These are phyloP conservation scores for Labroides dimidiatus DNA, from an alignment of 2,797 vertebrate species.

Conservation along the genomic window DNA sequence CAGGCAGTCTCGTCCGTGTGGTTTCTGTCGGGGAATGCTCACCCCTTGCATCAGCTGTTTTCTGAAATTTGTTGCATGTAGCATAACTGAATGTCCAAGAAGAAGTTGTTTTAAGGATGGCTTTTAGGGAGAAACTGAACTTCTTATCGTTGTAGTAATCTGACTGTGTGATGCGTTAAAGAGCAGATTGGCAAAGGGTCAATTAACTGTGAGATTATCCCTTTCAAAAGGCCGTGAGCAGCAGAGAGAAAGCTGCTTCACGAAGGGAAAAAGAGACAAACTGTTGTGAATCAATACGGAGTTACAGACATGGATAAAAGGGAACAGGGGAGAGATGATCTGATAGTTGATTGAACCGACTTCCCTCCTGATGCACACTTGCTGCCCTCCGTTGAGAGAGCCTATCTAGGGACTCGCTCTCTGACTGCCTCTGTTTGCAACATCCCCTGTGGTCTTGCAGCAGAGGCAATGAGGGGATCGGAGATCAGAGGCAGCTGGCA, in stretches of 20 bases:
- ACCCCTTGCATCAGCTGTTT: no score
- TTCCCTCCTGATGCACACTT: constrained; percentile 54
- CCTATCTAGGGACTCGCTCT: constrained; percentile 49
- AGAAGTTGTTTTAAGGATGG: constrained; percentile 1
- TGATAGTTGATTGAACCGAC: constrained; percentile 56
- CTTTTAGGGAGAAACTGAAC: background rate
- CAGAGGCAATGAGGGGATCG: constrained; percentile 43
- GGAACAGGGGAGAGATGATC: constrained; percentile 34
- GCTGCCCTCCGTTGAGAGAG: constrained; percentile 31
- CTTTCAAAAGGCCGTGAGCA: constrained; percentile 17
- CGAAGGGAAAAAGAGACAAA: constrained; percentile 33
- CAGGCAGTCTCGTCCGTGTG: no score
- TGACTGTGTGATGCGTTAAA: constrained; percentile 14
- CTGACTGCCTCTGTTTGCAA: constrained; percentile 33
- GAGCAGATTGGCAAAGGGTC: constrained; percentile 13
- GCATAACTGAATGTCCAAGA: background rate
- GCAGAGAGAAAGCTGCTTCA: constrained; percentile 1
- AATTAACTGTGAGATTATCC: constrained; percentile 17
- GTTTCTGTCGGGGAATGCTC: no score
- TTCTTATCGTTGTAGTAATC: background rate
- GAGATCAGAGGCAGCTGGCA: constrained; percentile 62
- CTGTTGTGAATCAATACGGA: constrained; percentile 43
- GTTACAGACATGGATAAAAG: constrained; percentile 49
- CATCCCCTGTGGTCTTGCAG: constrained; percentile 40
- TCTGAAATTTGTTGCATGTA: no score